phyloP scores from a whole-genome alignment of 2,113 vertebrate genomes.

The Phrynosoma platyrhinos region DNA sequence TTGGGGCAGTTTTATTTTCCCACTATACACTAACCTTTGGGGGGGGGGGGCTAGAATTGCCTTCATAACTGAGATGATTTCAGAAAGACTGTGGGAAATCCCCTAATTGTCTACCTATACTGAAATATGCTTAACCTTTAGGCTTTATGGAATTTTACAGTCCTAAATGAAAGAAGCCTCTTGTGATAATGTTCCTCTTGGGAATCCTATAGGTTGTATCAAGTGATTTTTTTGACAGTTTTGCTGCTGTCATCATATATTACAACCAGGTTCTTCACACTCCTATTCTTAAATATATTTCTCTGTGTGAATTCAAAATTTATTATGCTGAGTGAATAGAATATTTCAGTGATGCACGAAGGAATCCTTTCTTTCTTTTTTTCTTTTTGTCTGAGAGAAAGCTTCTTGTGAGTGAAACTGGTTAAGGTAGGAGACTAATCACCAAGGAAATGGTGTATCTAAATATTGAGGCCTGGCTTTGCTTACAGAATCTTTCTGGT shows the following conservation, averaged over 20 bases:
- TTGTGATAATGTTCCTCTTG: not conserved
- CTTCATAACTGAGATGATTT: not conserved
- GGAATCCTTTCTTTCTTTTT: not conserved
- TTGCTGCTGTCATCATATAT: not conserved
- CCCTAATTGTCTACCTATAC: not conserved
- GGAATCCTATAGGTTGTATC: not conserved
- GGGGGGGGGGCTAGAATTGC: not conserved
- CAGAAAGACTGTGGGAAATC: not conserved
- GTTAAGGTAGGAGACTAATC: not conserved
- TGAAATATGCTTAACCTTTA: not conserved
- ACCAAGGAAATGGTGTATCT: accelerated
- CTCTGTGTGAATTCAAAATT: slow-evolving; percentile 8
- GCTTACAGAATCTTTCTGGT: slow-evolving; percentile 4
- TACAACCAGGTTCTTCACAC: not conserved
- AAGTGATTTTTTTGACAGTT: not conserved
- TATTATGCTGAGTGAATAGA: not conserved
- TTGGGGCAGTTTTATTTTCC: no score
- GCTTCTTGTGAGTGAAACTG: slow-evolving; percentile 19
- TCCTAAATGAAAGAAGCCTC: not conserved
- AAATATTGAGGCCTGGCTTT: not conserved
- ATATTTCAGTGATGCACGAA: slow-evolving; percentile 13
- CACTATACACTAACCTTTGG: no score
- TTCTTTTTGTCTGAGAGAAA: not conserved
- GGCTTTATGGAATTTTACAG: not conserved
- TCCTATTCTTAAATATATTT: not conserved